Base-by-base conservation (phyloP, 1,140 invertebrate genomes). In the Cylas formicarius region DNA sequence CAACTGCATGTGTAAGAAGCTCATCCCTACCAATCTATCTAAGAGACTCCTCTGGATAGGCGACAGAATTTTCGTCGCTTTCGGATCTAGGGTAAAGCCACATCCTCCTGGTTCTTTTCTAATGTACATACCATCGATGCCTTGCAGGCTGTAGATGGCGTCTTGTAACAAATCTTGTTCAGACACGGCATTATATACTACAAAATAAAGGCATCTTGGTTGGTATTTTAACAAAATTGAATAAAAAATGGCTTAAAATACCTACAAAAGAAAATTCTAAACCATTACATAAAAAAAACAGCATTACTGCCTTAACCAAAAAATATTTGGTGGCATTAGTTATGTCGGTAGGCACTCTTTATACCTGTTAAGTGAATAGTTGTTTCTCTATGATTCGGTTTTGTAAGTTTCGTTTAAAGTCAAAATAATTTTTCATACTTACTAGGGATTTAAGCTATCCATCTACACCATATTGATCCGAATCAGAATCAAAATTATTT, bases 1-100 rank as follows among this genome's bases (percentile, higher is more conserved):
- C 14, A 95, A 74, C 48, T 83, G 73, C 62, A 84, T 86, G 61
- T 92, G 86, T 38, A 94, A 73, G 71, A 85, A 89, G 2, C 92
- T 91, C 24, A 94, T 72, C 62, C 93, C 88, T 2, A 84, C 78
- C 6, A 95, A 67, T 32, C 86, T 74, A 9, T 84, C 64, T 4
- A 89, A 72, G 28, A 82, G 57, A 49, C 66, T 71, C 20, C 73
- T 71, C 45, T 78, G 71, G 8, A 52, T 35, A n/a, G 61, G 55
- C 13, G 50, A 56, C 9, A 66, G 18, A 17, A 41, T 39, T 51
- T 60, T 63, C 14, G 51, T 53, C 13, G 71, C 70, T 58, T 76
- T 75, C 1, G 74, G 65, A 57, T 83, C 76, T 31, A 89, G 72
- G 57, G 76, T 75, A 55, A 84, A 86, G 3, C 74, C 82, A 54